These are phyloP conservation scores for Chloropsis hardwickii DNA, from an alignment of 2,113 vertebrate species.

Conservation along the genomic window DNA sequence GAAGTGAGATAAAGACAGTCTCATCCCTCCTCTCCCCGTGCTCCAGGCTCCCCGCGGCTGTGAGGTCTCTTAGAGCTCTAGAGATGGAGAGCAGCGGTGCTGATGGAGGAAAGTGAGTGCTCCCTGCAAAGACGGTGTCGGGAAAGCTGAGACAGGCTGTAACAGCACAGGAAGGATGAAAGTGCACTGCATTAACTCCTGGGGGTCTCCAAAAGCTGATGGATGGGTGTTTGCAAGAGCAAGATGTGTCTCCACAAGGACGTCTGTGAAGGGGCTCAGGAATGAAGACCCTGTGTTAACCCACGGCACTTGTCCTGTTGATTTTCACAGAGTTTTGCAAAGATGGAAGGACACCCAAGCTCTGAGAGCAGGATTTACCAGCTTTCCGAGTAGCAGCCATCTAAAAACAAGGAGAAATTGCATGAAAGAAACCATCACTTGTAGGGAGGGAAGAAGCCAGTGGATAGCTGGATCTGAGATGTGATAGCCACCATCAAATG, in stretches of 20 bases:
- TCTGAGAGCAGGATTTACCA: not conserved
- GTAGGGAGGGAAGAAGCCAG: not conserved
- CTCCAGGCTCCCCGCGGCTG: not conserved
- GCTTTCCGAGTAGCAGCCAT: rapidly evolving
- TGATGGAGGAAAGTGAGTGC: not conserved
- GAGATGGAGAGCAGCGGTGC: not conserved
- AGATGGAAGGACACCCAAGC: not conserved
- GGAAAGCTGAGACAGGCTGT: too few species aligned
- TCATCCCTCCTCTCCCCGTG: not conserved
- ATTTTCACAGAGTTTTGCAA: not conserved
- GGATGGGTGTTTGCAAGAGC: not conserved
- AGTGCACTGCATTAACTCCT: not conserved
- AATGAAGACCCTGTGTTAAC: not conserved
- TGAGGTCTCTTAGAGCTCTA: not conserved
- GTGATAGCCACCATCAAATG: not conserved
- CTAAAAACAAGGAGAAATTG: not conserved
- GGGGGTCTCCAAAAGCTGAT: not conserved
- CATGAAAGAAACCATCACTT: not conserved
- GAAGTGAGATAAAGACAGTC: rapidly evolving
- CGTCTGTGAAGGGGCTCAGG: not conserved
- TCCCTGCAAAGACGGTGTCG: rapidly evolving
- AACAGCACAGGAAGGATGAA: not conserved
- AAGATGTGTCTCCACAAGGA: not conserved
- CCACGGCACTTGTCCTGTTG: not conserved
- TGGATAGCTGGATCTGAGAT: not conserved